Evolutionary conservation across 2,797 vertebrate genomes (phyloP).

Genomic region (Ptychobarbus kaznakovi): DNA sequence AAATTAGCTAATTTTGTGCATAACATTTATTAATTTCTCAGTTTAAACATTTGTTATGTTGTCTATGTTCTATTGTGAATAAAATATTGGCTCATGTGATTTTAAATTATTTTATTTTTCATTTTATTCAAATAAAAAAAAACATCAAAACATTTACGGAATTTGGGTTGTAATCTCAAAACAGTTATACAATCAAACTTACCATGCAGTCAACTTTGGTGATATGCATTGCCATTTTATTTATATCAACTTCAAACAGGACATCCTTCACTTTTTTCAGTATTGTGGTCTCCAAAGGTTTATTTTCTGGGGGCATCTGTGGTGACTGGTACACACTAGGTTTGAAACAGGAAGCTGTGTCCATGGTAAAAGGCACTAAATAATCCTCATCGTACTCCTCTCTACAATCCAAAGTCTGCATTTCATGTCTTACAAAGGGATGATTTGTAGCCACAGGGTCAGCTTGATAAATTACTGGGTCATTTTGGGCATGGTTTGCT

Average conservation of each 20-base stretch:
- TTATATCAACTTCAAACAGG: slow-evolving; percentile 84
- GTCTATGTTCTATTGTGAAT: no score
- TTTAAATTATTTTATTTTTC: no score
- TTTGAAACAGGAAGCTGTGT: slow-evolving; percentile 85
- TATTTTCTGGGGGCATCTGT: slow-evolving; percentile 88
- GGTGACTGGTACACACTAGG: slow-evolving; percentile 81
- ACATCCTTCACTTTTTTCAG: slow-evolving; percentile 91
- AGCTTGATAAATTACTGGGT: slow-evolving; percentile 62
- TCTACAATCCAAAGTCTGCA: slow-evolving; percentile 65
- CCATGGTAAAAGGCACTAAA: slow-evolving; percentile 79
- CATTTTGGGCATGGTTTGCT: slow-evolving; percentile 66
- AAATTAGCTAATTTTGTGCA: no score
- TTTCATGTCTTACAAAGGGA: slow-evolving; percentile 76
- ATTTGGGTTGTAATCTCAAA: background rate
- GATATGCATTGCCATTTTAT: slow-evolving; percentile 87
- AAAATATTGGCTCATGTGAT: no score
- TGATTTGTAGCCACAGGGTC: slow-evolving; percentile 81
- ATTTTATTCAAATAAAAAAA: no score
- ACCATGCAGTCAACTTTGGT: slow-evolving; percentile 94
- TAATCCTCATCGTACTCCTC: slow-evolving; percentile 72
- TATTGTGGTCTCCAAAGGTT: slow-evolving; percentile 87
- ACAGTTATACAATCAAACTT: background rate
- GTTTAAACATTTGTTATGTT: no score
- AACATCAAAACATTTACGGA: no score
- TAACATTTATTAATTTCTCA: no score